Percentiles rank a stretch among this genome's conserved stretches.
phyloP scores from a whole-genome alignment of 2,113 vertebrate species.

The Cololabis saira region DNA sequence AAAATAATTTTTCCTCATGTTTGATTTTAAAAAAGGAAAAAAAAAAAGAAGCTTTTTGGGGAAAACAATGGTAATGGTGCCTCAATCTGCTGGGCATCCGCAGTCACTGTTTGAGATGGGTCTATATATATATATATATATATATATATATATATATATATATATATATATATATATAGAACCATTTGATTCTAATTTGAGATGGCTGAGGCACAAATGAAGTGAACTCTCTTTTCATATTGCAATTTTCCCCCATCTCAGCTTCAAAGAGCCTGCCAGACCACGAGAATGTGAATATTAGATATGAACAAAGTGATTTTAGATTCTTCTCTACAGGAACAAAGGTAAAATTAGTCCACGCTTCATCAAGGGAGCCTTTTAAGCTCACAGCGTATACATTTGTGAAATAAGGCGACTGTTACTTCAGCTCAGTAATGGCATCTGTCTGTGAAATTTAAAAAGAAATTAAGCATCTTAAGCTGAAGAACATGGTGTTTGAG shows the following conservation, averaged over 20 bases:
- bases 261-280: not conserved
- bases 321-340: slow-evolving; percentile 32
- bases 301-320: slow-evolving; percentile 58
- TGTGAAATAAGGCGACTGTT: not conserved
- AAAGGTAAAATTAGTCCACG: slow-evolving; percentile 31
- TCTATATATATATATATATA: too few species aligned
- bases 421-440: not conserved
- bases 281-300: slow-evolving; percentile 73
- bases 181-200: not conserved
- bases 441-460: not conserved
- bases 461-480: slow-evolving; percentile 1
- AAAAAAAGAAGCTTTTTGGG: too few species aligned
- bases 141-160: slow-evolving; percentile 74
- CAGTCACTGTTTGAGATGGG: slow-evolving; percentile 52
- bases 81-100: slow-evolving; percentile 29
- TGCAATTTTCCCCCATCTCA: not conserved
- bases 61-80: slow-evolving; percentile 28
- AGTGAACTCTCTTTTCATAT: not conserved
- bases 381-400: slow-evolving; percentile 29
- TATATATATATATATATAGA: slow-evolving; percentile 62
- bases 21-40: too few species aligned
- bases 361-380: slow-evolving; percentile 14
- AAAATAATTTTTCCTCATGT: too few species aligned
- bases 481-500: slow-evolving; percentile 3
- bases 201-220: not conserved